Conservation (phyloP, 30 jellyfish, hydroid and myxozoan species). For the Aurelia aurita complex sp. Pacific region DNA sequence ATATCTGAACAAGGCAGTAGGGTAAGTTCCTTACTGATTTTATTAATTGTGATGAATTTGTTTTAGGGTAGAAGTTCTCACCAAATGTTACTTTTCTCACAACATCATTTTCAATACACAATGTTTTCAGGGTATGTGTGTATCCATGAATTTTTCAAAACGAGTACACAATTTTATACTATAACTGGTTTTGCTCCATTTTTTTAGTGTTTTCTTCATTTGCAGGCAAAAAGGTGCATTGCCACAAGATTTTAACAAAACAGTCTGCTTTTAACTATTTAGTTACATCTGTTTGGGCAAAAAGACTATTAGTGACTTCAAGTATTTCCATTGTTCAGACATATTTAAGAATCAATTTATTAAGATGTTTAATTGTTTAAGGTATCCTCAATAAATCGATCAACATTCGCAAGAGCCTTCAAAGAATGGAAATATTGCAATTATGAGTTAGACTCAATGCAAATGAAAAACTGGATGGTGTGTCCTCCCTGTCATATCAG, state of each 20-base stretch:
- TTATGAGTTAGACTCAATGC: conserved; percentile 33
- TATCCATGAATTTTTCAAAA: too few species aligned
- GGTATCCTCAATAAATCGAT: conserved; percentile 9
- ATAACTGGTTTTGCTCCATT: too few species aligned
- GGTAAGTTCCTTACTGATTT: conserved; percentile 19
- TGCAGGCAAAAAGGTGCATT: too few species aligned
- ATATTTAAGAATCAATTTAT: not conserved
- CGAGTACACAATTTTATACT: too few species aligned
- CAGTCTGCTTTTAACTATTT: not conserved
- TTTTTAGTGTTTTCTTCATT: too few species aligned
- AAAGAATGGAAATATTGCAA: conserved; percentile 65
- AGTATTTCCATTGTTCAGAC: conserved; percentile 2
- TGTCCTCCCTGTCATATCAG: conserved; percentile 42
- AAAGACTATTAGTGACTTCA: too few species aligned
- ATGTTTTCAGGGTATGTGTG: too few species aligned
- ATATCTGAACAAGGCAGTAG: conserved; percentile 8
- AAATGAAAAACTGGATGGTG: conserved; percentile 32
- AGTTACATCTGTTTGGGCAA: not conserved
- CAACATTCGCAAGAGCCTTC: conserved; percentile 39
- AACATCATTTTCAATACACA: not conserved
- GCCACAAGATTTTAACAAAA: too few species aligned
- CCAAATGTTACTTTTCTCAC: not conserved
- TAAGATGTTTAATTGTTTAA: not conserved
- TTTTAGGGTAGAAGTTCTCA: conserved; percentile 6
- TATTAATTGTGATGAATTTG: not conserved